phyloP scores from a whole-genome alignment of 1,140 invertebrate species.

The Platyura marginata region DNA sequence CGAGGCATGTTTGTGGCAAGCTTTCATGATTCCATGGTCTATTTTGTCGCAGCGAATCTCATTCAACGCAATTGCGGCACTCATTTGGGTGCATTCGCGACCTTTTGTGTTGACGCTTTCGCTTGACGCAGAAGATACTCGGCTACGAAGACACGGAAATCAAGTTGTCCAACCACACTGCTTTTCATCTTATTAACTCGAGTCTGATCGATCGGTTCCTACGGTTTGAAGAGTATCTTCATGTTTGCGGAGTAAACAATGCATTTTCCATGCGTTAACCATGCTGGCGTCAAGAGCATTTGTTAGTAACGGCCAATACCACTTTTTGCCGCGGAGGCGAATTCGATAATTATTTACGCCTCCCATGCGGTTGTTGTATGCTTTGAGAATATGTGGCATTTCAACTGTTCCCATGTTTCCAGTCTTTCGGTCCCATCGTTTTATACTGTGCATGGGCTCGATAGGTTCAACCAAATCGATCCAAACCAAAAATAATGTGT shows the following conservation, averaged over 20 bases:
- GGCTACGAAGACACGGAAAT: neutral
- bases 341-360: neutral
- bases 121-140: neutral
- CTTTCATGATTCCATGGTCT: neutral
- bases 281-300: neutral
- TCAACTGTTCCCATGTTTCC: too few relatives aligned
- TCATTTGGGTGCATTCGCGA: neutral
- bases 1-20: neutral
- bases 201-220: too few relatives aligned
- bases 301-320: neutral
- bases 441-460: too few relatives aligned
- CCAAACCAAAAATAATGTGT: too few relatives aligned
- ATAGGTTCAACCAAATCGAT: too few relatives aligned
- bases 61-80: neutral
- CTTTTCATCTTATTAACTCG: too few relatives aligned
- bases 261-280: neutral
- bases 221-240: neutral
- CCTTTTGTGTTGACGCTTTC: neutral
- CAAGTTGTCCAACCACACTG: neutral
- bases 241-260: neutral
- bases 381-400: neutral
- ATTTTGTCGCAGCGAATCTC: neutral
- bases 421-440: too few relatives aligned
- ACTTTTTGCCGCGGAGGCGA: neutral
- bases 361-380: neutral